Base-by-base conservation (phyloP, 2,888 invertebrate genomes). In the Morpho deidamia region DNA sequence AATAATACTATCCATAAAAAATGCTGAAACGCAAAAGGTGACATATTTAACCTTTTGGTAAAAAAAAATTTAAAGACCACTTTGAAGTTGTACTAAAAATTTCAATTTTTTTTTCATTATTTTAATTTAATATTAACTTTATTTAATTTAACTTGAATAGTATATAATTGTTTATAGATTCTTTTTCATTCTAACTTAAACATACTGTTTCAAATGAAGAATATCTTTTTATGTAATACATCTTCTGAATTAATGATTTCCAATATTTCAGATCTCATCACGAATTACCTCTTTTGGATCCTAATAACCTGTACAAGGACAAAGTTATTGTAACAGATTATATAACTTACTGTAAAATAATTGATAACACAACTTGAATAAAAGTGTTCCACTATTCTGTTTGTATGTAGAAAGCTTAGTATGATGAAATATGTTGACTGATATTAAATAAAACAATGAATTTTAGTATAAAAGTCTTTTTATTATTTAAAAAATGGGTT, bases 291-390 rank as follows among this genome's bases (percentile, higher is more conserved):
- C 64, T 74, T 9, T 67, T 90, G 57, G 84, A 88, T 53, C 72
- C 74, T 55, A 75, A 81, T 56, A 72, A 76, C 56, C 71, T 90
- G 51, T 84, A 88, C 48, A 88, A 84, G 68, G 84, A 86, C 44
- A 90, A 88, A 73, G 72, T 76, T 35, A 66, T 90, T 62, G 86
- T 82, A 7, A 66, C 83, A n/a, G 90, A 90, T 76, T 90, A 83
- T 61, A 71, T 82, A 70, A 83, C 84, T 43, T 90, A 81, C 61
- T 86, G 82, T 65, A 81, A 83, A 67, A 86, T 90, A 57, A 90
- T 90, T 62, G 72, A 65, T 56, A 37, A 37, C 35, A 65, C 66
- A 57, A 51, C 32, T 23, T 34, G 23, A 42, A 32, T 11, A 33
- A 3, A 43, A 43, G n/a, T 23, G 23, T 23, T 23, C 23, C 2